A percentile compares a stretch with the other conserved stretches of the same genome.
These are phyloP conservation scores for Sinocyclocheilus anophthalmus DNA, from an alignment of 2,113 vertebrate genomes.

Conservation along the genomic window DNA sequence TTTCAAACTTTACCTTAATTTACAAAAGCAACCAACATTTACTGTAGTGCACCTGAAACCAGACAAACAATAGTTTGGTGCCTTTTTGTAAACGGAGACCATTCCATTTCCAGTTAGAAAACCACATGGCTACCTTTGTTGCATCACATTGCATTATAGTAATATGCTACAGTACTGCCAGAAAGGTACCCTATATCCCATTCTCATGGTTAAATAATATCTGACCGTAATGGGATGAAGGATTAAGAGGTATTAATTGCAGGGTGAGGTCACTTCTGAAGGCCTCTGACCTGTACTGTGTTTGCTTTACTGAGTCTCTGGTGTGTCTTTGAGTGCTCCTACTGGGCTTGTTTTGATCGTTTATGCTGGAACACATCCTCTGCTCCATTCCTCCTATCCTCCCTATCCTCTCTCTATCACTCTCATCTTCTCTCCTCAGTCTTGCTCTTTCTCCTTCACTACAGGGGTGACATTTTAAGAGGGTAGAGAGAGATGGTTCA, in stretches of 20 bases:
- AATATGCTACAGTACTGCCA: not conserved
- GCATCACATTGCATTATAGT: not conserved
- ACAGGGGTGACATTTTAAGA: slow-evolving; percentile 24
- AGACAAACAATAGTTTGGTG: not conserved
- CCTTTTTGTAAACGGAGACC: not conserved
- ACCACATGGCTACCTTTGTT: not conserved
- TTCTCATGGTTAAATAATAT: slow-evolving; percentile 27
- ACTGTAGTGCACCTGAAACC: not conserved
- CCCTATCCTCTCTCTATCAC: slow-evolving; percentile 48
- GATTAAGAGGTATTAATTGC: not conserved
- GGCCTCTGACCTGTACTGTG: slow-evolving; percentile 37
- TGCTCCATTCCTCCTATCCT: slow-evolving; percentile 44
- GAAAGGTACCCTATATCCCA: not conserved
- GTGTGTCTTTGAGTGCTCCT: slow-evolving; percentile 21
- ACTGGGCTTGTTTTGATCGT: slow-evolving; percentile 29
- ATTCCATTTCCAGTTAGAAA: not conserved
- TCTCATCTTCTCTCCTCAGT: slow-evolving; percentile 32
- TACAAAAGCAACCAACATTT: not conserved
- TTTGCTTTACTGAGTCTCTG: slow-evolving; percentile 31
- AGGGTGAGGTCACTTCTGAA: slow-evolving; percentile 24
- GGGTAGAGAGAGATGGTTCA: not conserved
- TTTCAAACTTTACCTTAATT: not conserved
- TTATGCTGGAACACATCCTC: slow-evolving; percentile 8
- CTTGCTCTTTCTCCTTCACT: slow-evolving; percentile 17
- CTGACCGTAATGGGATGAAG: not conserved